Base-by-base conservation (phyloP, 2,113 vertebrate genomes). In the Sander vitreus region DNA sequence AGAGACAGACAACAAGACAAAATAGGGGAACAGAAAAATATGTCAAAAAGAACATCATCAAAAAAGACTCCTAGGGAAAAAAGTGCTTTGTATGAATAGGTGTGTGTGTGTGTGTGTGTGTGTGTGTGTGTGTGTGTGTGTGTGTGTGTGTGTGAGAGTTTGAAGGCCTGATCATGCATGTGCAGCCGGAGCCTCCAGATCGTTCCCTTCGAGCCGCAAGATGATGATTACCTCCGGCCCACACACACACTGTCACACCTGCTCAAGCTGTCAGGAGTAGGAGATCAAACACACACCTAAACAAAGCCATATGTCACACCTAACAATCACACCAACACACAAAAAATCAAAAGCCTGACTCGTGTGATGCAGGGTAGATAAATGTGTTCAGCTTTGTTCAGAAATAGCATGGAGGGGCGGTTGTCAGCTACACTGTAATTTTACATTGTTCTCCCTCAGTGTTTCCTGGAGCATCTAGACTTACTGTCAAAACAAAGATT, bases 221-320 rank as follows among this genome's bases (percentile, higher is more conserved):
- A 77, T 73, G 71, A 80, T 64, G 59, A 69, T 80, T 66, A 63
- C 43, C 27, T 73, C 63, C 53, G 48, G 18, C 30, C 73, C 15
- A 30, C 18, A 27, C 36, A 43, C 21, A 43, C 21, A 65, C 62
- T 74, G 50, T 69, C 57, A 85, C 90, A 88, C 73, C 84, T 84
- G 84, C 76, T 76, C 68, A 6, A 59, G 16, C 85, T 90, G 91
- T 89, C 68, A 88, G 86, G 73, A 83, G 66, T n/a, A 47, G 65
- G 73, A 89, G 91, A 90, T 93, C 89, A 93, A 91, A 93, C 85
- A 66, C 63, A 60, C 55, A 47, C 43, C 73, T 85, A 87, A 91
- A 93, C 88, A 91, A 91, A 87, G 88, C 88, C 85, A 88, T 85
- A 89, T 91, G 89, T 84, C 83, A 76, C 59, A 54, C 16, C 68